These are phyloP conservation scores for Cydia fagiglandana DNA, from an alignment of 1,140 invertebrate genomes.

Conservation along the genomic window DNA sequence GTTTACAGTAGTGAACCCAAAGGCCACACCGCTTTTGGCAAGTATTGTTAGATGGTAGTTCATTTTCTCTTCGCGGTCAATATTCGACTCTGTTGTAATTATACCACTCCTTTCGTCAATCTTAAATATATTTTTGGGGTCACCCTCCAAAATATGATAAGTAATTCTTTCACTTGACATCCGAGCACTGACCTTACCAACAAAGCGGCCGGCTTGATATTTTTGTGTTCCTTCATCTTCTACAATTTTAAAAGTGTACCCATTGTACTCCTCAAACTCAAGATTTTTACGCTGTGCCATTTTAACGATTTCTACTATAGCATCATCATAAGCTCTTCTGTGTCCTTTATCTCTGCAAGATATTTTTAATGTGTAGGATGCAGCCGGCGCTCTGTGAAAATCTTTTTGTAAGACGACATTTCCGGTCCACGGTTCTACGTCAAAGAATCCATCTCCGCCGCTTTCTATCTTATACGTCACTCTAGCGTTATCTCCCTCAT, in stretches of 20 bases:
- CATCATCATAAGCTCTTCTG: constrained; percentile 84
- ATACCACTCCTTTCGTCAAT: constrained; percentile 89
- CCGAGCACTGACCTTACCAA: constrained; percentile 87
- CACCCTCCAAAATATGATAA: constrained; percentile 92
- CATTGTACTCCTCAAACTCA: constrained; percentile 85
- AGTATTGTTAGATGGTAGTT: constrained; percentile 89
- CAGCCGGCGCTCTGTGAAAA: constrained; percentile 82
- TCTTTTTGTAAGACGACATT: constrained; percentile 84
- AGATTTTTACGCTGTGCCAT: constrained; percentile 84
- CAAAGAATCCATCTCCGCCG: constrained; percentile 88
- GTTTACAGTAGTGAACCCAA: constrained; percentile 86
- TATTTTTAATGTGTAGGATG: constrained; percentile 85
- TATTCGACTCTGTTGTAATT: constrained; percentile 87
- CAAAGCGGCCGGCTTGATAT: constrained; percentile 81
- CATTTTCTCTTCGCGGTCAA: constrained; percentile 91
- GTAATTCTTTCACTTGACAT: constrained; percentile 79
- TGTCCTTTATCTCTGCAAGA: constrained; percentile 90
- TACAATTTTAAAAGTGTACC: constrained; percentile 89
- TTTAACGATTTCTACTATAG: constrained; percentile 89
- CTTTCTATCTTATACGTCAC: constrained; percentile 88
- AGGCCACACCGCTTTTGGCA: constrained; percentile 84
- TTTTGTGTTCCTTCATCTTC: constrained; percentile 87
- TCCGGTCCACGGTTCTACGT: constrained; percentile 87
- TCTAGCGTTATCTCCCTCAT: constrained; percentile 90
- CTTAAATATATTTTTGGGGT: constrained; percentile 87